Percentiles rank a stretch among this genome's conserved stretches.
Conservation (phyloP, 1,140 invertebrate genomes). For the Akabosia matsudoensis region DNA sequence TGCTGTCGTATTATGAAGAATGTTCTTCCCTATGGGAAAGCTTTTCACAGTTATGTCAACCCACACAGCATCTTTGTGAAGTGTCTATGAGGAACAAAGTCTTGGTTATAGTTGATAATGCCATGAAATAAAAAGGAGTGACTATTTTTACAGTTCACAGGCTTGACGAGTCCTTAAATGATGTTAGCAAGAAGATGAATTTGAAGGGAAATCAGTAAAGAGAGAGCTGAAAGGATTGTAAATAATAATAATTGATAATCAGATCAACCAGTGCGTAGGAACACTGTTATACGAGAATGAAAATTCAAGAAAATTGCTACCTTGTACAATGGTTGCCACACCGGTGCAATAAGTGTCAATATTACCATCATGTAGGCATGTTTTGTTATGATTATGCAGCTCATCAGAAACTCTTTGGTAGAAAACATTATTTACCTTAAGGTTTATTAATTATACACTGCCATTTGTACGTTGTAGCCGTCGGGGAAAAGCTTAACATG, state of each 20-base stretch:
- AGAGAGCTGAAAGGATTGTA: background rate
- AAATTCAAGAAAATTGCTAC: background rate
- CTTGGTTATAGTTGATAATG: background rate
- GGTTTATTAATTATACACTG: background rate
- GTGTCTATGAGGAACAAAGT: background rate
- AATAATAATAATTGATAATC: slow-evolving; percentile 6
- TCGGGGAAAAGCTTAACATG: background rate
- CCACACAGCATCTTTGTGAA: background rate
- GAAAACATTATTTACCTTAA: background rate
- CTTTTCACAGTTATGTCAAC: background rate
- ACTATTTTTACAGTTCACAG: background rate
- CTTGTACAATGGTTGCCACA: too few species aligned
- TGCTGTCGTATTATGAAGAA: too few species aligned
- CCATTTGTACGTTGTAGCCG: background rate
- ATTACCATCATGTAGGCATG: background rate
- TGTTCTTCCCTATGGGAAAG: too few species aligned
- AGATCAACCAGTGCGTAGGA: slow-evolving; percentile 11
- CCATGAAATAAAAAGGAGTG: background rate
- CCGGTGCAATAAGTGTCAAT: background rate
- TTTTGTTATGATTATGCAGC: background rate
- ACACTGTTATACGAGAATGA: background rate
- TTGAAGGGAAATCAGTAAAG: background rate
- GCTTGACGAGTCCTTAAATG: too few species aligned
- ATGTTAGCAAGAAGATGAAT: slow-evolving; percentile 8
- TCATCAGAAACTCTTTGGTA: background rate